phyloP scores from a whole-genome alignment of 2,888 invertebrate species.

The Formica aserva region DNA sequence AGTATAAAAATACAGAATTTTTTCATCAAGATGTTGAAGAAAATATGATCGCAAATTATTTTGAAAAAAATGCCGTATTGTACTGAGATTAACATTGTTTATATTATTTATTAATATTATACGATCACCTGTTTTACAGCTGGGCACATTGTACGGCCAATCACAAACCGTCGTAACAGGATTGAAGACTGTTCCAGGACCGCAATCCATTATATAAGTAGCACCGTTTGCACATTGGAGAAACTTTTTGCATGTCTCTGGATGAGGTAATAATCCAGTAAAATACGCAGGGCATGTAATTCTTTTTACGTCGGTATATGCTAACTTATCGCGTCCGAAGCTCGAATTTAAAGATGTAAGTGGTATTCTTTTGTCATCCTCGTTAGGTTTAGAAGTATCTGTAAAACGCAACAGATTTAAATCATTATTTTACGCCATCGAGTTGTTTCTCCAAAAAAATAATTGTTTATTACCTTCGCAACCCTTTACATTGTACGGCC shows the following conservation, averaged over 20 bases:
- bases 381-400: slow-evolving; percentile 61
- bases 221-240: slow-evolving; percentile 84
- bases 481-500: slow-evolving; percentile 84
- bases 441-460: background rate
- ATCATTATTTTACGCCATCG: background rate
- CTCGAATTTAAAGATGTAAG: slow-evolving; percentile 41
- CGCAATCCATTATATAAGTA: slow-evolving; percentile 84
- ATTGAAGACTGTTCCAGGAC: slow-evolving; percentile 85
- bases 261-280: slow-evolving; percentile 84
- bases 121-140: slow-evolving; percentile 72
- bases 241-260: slow-evolving; percentile 84
- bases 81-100: background rate
- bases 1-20: background rate
- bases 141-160: slow-evolving; percentile 84
- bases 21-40: background rate
- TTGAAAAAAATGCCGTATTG: background rate
- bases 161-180: slow-evolving; percentile 83
- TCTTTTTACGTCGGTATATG: slow-evolving; percentile 50
- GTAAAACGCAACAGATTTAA: background rate
- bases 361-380: slow-evolving; percentile 8
- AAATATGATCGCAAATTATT: background rate
- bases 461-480: slow-evolving; percentile 75
- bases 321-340: slow-evolving; percentile 12
- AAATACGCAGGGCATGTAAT: slow-evolving; percentile 74
- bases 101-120: background rate